A percentile compares a stretch with the other conserved stretches of the same genome.
These are phyloP conservation scores for Rhincodon typus DNA, from an alignment of 2,797 vertebrate genomes.

Conservation along the genomic window DNA sequence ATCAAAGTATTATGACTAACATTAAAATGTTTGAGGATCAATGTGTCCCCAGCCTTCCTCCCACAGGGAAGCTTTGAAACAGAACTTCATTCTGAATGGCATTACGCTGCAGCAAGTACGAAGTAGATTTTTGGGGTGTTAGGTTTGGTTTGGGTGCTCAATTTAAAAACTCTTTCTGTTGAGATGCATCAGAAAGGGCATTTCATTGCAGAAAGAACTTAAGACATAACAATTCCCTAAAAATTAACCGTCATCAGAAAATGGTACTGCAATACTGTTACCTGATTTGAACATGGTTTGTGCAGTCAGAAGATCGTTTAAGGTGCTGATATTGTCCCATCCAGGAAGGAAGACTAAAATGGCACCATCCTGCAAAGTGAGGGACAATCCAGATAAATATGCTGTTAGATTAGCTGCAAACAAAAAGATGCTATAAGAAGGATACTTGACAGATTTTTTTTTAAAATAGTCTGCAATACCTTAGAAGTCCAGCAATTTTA, in stretches of 20 bases:
- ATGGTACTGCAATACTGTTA: constrained; percentile 47
- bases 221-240: no score
- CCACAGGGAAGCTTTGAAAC: background rate
- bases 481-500: background rate
- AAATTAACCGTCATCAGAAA: background rate
- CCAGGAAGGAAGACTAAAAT: constrained; percentile 94
- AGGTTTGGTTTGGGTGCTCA: background rate
- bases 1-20: no score
- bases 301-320: constrained; percentile 83
- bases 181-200: background rate
- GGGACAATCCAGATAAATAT: background rate
- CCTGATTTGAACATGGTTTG: constrained; percentile 95
- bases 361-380: constrained; percentile 78
- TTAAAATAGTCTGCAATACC: background rate
- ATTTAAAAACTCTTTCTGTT: background rate
- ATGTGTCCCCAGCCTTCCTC: background rate
- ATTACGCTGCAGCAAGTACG: background rate
- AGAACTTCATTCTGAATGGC: background rate
- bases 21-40: background rate
- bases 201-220: background rate
- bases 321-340: constrained; percentile 92
- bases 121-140: background rate
- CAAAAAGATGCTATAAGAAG: background rate
- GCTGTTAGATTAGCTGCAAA: background rate
- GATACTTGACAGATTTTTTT: background rate